Evolutionary conservation across 2,113 vertebrate genomes (phyloP).

Genomic region (Sylvicapra grimmia): DNA sequence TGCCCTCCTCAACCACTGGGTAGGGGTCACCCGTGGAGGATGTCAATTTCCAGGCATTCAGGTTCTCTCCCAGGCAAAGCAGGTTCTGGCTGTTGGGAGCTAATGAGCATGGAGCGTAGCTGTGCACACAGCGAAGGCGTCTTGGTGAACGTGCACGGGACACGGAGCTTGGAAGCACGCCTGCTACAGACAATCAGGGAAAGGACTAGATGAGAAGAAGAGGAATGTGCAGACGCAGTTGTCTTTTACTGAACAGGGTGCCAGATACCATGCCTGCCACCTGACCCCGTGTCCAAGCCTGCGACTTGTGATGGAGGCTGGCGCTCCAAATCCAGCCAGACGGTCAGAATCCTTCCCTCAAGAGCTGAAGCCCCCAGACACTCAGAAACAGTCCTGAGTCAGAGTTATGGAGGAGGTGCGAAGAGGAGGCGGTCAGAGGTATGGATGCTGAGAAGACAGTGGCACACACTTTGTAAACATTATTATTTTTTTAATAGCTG

Average conservation of each 20-base stretch:
- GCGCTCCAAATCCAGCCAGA: neutral
- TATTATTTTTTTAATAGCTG: neutral
- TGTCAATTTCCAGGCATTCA: neutral
- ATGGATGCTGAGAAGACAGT: neutral
- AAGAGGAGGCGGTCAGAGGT: neutral
- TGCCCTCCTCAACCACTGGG: neutral
- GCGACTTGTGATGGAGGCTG: too few relatives aligned
- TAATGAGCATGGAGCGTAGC: neutral
- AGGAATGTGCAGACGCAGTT: too few relatives aligned
- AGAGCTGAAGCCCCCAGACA: neutral
- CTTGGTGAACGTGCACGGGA: fast-evolving
- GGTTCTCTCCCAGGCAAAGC: neutral
- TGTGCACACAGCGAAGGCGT: neutral
- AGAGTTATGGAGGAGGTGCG: neutral
- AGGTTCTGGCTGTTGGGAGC: too few relatives aligned
- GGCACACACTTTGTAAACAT: neutral
- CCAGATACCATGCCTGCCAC: neutral
- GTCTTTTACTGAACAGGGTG: neutral
- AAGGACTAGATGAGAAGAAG: neutral
- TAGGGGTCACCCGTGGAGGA: neutral
- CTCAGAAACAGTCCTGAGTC: neutral
- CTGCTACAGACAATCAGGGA: neutral
- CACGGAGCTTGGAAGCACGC: fast-evolving
- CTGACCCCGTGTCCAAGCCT: neutral
- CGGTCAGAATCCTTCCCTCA: neutral